phyloP scores from a whole-genome alignment of 2,888 invertebrate species.

The Pasiphila rectangulata region DNA sequence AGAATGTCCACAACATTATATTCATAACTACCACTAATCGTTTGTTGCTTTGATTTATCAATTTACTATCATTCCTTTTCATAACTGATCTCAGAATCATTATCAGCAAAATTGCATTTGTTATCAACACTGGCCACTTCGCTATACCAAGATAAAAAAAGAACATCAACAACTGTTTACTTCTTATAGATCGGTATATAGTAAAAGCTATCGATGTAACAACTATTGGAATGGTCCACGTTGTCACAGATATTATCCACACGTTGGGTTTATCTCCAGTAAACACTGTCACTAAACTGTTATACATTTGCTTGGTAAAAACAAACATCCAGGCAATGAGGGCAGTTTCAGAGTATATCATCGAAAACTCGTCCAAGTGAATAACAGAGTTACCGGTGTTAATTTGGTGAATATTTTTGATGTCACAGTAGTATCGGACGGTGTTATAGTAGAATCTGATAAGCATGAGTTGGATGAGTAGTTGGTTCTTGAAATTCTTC shows the following conservation, averaged over 20 bases:
- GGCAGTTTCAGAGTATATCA: constrained; percentile 55
- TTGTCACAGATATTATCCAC: constrained; percentile 46
- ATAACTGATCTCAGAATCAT: constrained; percentile 51
- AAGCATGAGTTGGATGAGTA: constrained; percentile 64
- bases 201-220: constrained; percentile 35
- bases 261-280: constrained; percentile 37
- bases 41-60: constrained; percentile 36
- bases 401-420: constrained; percentile 36
- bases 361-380: constrained; percentile 37
- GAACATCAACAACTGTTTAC: constrained; percentile 31
- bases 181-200: constrained; percentile 26
- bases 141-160: constrained; percentile 46
- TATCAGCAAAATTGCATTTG: constrained; percentile 53
- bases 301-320: constrained; percentile 63
- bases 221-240: constrained; percentile 52
- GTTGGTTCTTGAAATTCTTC: constrained; percentile 59
- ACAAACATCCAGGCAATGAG: constrained; percentile 65
- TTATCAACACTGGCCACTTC: constrained; percentile 62
- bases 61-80: constrained; percentile 44
- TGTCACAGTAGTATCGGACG: constrained; percentile 50
- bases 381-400: constrained; percentile 25
- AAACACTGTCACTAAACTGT: constrained; percentile 60
- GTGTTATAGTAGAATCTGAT: constrained; percentile 57
- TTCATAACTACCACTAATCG: constrained; percentile 58
- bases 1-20: constrained; percentile 57